Evolutionary conservation across 1,140 invertebrate species (phyloP).

Genomic region (Chironomus tepperi): DNA sequence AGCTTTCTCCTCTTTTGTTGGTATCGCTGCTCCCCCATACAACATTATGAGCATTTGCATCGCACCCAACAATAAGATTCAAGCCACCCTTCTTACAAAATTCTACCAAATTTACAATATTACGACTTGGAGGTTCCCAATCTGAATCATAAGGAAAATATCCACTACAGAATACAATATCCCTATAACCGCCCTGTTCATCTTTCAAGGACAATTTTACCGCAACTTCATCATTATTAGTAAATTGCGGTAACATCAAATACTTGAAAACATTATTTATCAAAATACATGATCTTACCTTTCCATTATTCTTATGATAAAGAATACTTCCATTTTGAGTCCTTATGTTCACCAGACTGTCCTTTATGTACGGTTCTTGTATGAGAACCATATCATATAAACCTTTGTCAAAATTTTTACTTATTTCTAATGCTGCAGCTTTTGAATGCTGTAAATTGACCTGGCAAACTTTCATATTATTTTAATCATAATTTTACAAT

Average conservation of each 20-base stretch:
- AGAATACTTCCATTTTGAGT: not conserved
- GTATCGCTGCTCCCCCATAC: slow-evolving; percentile 30
- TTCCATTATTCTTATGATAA: not conserved
- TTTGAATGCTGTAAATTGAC: too few relatives aligned
- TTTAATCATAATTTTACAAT: too few relatives aligned
- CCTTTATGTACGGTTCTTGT: not conserved
- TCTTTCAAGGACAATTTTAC: too few relatives aligned
- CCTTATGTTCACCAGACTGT: not conserved
- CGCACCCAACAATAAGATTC: slow-evolving; percentile 29
- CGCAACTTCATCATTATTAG: not conserved
- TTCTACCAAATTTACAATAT: too few relatives aligned
- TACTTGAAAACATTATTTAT: not conserved
- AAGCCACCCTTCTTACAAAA: not conserved
- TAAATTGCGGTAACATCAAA: not conserved
- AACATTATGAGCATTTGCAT: slow-evolving; percentile 30
- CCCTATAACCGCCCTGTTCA: not conserved
- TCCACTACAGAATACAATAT: not conserved
- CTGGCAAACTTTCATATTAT: too few relatives aligned
- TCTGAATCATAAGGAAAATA: not conserved
- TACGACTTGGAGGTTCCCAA: not conserved
- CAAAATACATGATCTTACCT: not conserved
- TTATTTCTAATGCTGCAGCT: too few relatives aligned
- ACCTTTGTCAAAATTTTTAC: too few relatives aligned
- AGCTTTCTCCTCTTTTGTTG: slow-evolving; percentile 28
- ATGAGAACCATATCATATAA: not conserved